Percentiles rank a stretch among this genome's conserved stretches.
These are phyloP conservation scores for Ormyrus pomaceus DNA, from an alignment of 2,888 invertebrate genomes.

Conservation along the genomic window DNA sequence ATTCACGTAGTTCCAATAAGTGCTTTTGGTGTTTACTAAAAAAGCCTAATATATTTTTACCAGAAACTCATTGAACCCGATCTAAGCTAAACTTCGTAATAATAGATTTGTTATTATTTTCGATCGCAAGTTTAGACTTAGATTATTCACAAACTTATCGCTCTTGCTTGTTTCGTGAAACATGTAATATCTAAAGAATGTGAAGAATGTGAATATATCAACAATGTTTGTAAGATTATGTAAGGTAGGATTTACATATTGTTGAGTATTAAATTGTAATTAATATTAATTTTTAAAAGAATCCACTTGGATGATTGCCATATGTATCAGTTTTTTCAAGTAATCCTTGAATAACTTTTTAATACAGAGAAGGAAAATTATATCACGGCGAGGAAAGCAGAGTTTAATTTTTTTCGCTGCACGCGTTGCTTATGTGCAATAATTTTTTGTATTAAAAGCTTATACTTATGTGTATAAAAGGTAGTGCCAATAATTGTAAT, in stretches of 20 bases:
- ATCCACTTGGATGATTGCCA: conserved; percentile 52
- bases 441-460: conserved; percentile 46
- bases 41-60: background rate
- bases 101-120: conserved; percentile 45
- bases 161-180: conserved; percentile 50
- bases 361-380: background rate
- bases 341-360: conserved; percentile 28
- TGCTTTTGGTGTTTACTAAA: background rate
- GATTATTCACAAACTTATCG: conserved; percentile 44
- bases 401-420: conserved; percentile 15
- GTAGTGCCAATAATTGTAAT: conserved; percentile 45
- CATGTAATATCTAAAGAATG: conserved; percentile 43
- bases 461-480: conserved; percentile 35
- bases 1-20: no score
- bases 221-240: conserved; percentile 26
- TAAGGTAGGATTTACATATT: conserved; percentile 34
- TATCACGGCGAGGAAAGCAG: background rate
- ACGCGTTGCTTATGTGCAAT: conserved; percentile 38
- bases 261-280: conserved; percentile 46
- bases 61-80: background rate
- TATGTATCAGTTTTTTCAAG: conserved; percentile 45
- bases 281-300: conserved; percentile 43
- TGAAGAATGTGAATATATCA: conserved; percentile 46
- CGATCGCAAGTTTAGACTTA: conserved; percentile 44
- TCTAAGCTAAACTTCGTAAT: conserved; percentile 50